Evolutionary conservation across 2,797 vertebrate species (phyloP).

Genomic region (Cheirogaleus major): DNA sequence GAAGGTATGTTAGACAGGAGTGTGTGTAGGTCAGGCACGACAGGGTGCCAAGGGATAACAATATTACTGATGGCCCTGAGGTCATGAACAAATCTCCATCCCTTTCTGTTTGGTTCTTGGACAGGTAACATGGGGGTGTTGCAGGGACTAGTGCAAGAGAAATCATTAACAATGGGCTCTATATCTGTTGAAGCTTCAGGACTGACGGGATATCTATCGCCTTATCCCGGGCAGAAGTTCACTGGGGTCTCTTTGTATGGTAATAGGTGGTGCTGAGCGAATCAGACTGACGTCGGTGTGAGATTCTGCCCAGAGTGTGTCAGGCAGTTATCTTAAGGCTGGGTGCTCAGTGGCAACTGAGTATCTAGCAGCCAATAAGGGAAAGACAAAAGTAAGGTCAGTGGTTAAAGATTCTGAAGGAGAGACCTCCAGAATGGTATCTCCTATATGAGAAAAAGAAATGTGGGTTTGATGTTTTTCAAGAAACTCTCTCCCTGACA

Average conservation of each 20-base stretch:
- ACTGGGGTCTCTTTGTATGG: background rate
- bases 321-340: background rate
- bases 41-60: background rate
- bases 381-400: background rate
- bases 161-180: background rate
- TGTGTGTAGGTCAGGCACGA: background rate
- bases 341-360: background rate
- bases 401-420: background rate
- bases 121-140: background rate
- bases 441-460: background rate
- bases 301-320: background rate
- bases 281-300: background rate
- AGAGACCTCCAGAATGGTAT: background rate
- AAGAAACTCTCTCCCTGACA: background rate
- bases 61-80: background rate
- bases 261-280: background rate
- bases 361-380: background rate
- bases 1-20: background rate
- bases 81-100: background rate
- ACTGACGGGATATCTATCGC: background rate
- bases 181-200: background rate
- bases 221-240: background rate
- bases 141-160: background rate
- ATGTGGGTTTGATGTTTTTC: background rate
- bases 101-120: background rate